These are phyloP conservation scores for Penaeus monodon DNA, from an alignment of 2,888 invertebrate genomes.

Conservation along the genomic window DNA sequence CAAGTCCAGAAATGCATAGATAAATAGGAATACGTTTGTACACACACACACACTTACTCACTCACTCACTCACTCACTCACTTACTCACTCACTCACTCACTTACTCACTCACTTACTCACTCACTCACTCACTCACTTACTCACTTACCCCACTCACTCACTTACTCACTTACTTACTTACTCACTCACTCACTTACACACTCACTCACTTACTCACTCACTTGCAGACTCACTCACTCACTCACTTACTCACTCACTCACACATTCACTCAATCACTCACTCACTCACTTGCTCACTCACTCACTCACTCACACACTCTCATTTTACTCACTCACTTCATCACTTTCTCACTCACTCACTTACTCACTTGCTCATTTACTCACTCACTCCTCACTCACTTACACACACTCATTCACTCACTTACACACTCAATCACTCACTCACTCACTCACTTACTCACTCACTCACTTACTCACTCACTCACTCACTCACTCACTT, in stretches of 20 bases:
- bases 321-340: too few relatives aligned
- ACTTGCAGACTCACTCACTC: not conserved
- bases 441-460: too few relatives aligned
- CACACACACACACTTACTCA: not conserved
- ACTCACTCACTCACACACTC: too few relatives aligned
- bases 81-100: constrained; percentile 14
- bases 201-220: not conserved
- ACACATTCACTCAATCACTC: too few relatives aligned
- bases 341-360: too few relatives aligned
- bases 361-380: too few relatives aligned
- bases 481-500: too few relatives aligned
- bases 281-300: too few relatives aligned
- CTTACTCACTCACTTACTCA: constrained; percentile 19
- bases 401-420: too few relatives aligned
- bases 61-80: constrained; percentile 15
- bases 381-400: too few relatives aligned
- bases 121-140: not conserved
- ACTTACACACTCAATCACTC: too few relatives aligned
- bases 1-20: not conserved
- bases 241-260: not conserved
- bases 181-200: not conserved
- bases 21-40: not conserved
- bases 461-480: too few relatives aligned
- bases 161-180: not conserved
- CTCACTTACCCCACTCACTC: not conserved